These are phyloP conservation scores for Lepisosteus osseus DNA, from an alignment of 2,113 vertebrate genomes.

Conservation along the genomic window DNA sequence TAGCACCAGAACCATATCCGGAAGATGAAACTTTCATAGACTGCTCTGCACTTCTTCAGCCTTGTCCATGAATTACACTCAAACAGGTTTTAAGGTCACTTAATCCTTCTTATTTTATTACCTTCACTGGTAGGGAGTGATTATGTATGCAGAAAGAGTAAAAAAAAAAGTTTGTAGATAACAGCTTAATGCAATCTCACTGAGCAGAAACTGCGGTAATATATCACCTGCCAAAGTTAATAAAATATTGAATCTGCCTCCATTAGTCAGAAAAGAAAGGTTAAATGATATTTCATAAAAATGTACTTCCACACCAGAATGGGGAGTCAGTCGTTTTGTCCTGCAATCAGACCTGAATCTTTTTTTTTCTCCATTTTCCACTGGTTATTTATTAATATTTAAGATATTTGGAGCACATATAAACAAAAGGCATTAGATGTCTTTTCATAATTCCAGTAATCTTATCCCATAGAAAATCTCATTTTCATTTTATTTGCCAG, in stretches of 20 bases:
- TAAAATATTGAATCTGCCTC: constrained; percentile 51
- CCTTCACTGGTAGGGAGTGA: background rate
- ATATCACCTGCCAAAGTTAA: constrained; percentile 61
- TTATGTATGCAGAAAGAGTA: constrained; percentile 15
- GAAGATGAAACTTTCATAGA: background rate
- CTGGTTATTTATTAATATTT: constrained; percentile 21
- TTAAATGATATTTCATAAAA: constrained; percentile 59
- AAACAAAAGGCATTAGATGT: background rate
- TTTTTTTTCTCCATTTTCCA: background rate
- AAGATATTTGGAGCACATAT: constrained; percentile 13
- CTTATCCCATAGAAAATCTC: constrained; percentile 32
- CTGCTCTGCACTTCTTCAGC: background rate
- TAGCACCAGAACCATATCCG: background rate
- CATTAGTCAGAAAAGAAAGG: constrained; percentile 51
- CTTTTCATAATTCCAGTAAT: constrained; percentile 28
- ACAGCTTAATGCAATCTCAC: constrained; percentile 51
- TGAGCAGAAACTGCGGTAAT: constrained; percentile 50
- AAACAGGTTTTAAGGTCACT: constrained; percentile 21
- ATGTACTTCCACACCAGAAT: constrained; percentile 41
- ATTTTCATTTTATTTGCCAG: constrained; percentile 32
- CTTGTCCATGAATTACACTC: constrained; percentile 4
- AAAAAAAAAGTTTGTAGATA: constrained; percentile 17
- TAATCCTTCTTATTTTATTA: constrained; percentile 18
- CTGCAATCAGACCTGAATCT: background rate
- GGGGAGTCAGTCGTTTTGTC: constrained; percentile 26